Evolutionary conservation across 2,113 vertebrate species (phyloP).

Genomic region (Cyanoderma ruficeps): DNA sequence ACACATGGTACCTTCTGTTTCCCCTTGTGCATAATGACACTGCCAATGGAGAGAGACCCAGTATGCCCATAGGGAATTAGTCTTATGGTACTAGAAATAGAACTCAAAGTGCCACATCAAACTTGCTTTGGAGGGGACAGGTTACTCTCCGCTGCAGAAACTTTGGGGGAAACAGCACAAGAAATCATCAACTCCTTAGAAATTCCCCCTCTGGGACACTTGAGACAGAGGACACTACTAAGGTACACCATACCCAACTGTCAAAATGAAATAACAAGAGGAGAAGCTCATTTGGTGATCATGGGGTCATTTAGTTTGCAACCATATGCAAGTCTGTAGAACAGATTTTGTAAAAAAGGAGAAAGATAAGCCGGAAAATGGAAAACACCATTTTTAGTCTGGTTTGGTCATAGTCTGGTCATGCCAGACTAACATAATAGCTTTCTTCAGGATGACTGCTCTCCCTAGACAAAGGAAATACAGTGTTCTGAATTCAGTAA

Average conservation of each 20-base stretch:
- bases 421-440: conserved; percentile 25
- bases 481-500: conserved; percentile 17
- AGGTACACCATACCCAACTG: background rate
- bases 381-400: conserved; percentile 29
- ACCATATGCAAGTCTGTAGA: background rate
- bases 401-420: conserved; percentile 47
- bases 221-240: background rate
- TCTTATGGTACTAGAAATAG: background rate
- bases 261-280: background rate
- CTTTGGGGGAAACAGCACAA: background rate
- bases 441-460: conserved; percentile 6
- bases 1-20: background rate
- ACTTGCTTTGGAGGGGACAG: background rate
- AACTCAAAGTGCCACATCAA: background rate
- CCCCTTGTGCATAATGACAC: background rate
- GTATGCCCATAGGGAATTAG: background rate
- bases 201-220: background rate
- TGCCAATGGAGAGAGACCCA: background rate
- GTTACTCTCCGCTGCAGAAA: background rate
- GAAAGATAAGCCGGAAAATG: conserved; percentile 26
- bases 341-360: background rate
- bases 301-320: background rate
- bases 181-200: background rate
- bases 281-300: background rate
- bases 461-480: conserved; percentile 38